Percentiles rank a stretch among this genome's conserved stretches.
Conservation (phyloP, 2,113 vertebrate genomes). For the Sapajus apella region DNA sequence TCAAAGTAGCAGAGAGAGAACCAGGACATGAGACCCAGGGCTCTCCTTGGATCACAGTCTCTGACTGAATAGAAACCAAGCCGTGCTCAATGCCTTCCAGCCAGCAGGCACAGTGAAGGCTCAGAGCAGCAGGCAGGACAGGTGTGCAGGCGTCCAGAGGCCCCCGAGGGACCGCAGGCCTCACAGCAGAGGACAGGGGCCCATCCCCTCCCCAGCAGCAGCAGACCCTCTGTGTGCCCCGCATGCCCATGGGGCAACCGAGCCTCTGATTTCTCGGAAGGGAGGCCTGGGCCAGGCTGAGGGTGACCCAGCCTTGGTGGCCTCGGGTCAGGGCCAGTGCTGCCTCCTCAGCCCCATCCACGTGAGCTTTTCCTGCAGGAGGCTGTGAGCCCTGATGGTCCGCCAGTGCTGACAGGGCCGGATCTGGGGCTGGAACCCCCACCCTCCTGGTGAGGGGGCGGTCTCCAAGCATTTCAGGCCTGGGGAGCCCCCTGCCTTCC, state of each 20-base stretch:
- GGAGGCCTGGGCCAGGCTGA: not conserved
- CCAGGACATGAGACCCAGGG: not conserved
- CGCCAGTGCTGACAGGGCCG: rapidly evolving
- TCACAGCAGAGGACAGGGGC: not conserved
- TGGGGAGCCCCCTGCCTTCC: not conserved
- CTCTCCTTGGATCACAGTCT: not conserved
- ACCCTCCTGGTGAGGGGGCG: not conserved
- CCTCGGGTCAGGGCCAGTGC: not conserved
- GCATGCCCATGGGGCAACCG: not conserved
- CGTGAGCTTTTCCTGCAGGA: not conserved
- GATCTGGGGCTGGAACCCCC: not conserved
- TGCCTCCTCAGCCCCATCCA: not conserved
- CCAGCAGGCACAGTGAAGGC: rapidly evolving
- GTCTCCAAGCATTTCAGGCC: not conserved
- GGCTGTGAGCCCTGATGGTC: not conserved
- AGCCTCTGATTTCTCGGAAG: not conserved
- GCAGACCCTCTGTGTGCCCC: not conserved
- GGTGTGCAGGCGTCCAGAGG: not conserved
- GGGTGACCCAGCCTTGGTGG: not conserved
- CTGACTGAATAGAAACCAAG: not conserved
- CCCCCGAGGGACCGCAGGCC: not conserved
- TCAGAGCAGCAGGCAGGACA: not conserved
- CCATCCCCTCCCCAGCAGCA: not conserved
- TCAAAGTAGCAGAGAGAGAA: not conserved
- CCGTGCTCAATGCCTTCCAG: not conserved